A percentile compares a stretch with the other conserved stretches of the same genome.
phyloP scores from a whole-genome alignment of 2,113 vertebrate genomes.

The Loxodonta africana region DNA sequence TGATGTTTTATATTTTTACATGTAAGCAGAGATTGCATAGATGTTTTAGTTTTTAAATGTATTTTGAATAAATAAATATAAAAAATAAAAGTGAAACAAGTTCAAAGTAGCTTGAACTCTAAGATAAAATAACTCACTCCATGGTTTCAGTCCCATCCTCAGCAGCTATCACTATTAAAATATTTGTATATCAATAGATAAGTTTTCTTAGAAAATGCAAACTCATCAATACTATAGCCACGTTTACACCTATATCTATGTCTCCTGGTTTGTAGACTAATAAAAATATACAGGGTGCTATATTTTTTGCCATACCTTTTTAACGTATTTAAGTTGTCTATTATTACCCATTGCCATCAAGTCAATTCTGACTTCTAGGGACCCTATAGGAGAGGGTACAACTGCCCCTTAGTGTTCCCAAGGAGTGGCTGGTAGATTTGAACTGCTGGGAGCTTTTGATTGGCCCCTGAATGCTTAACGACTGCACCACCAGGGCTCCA shows the following conservation, averaged over 20 bases:
- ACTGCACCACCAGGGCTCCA: too few species aligned
- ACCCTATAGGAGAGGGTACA: too few species aligned
- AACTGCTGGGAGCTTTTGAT: too few species aligned
- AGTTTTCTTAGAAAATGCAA: background rate
- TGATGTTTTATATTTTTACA: constrained; percentile 23
- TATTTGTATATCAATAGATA: background rate
- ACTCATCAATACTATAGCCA: background rate
- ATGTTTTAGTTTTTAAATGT: too few species aligned
- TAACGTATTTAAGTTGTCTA: background rate
- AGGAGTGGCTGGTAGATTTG: too few species aligned
- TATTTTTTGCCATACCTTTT: background rate
- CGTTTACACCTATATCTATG: background rate
- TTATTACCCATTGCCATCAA: too few species aligned
- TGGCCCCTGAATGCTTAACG: too few species aligned
- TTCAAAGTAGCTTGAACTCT: background rate
- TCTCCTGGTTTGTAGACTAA: background rate
- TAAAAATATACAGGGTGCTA: background rate
- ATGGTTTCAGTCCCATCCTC: too few species aligned
- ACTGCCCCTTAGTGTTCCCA: too few species aligned
- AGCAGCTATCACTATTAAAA: background rate
- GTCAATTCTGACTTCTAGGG: too few species aligned
- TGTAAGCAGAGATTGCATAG: background rate
- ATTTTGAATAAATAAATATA: background rate
- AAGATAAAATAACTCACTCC: background rate
- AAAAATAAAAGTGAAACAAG: background rate